Conservation (phyloP, 2,888 invertebrate genomes). For the Camptogramma bilineatum region DNA sequence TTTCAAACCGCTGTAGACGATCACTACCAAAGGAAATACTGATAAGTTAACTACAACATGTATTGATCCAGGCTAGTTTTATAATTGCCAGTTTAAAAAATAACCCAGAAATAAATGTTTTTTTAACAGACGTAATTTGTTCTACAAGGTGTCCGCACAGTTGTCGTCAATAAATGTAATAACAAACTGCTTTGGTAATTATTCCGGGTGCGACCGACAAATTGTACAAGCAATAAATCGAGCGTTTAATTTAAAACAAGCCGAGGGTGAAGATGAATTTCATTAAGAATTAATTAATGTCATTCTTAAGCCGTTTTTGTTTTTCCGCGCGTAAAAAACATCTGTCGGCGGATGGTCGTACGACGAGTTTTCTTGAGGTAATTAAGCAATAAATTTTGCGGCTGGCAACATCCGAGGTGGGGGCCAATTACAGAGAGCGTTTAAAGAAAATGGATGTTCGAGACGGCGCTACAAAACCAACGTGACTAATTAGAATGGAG, state of each 20-base stretch:
- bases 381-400: slow-evolving; percentile 86
- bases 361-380: slow-evolving; percentile 84
- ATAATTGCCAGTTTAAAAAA: slow-evolving; percentile 46
- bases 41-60: slow-evolving; percentile 36
- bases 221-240: slow-evolving; percentile 84
- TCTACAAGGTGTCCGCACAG: slow-evolving; percentile 63
- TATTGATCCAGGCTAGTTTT: background rate
- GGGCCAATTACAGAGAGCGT: slow-evolving; percentile 78
- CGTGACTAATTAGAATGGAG: slow-evolving; percentile 81
- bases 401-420: slow-evolving; percentile 82
- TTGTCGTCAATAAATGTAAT: slow-evolving; percentile 78
- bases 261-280: slow-evolving; percentile 85
- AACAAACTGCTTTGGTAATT: slow-evolving; percentile 72
- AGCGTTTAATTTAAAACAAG: slow-evolving; percentile 81
- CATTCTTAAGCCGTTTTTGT: slow-evolving; percentile 84
- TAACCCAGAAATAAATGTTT: slow-evolving; percentile 34
- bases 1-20: slow-evolving; percentile 77
- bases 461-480: slow-evolving; percentile 62
- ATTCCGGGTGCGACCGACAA: slow-evolving; percentile 74
- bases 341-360: slow-evolving; percentile 73
- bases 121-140: slow-evolving; percentile 53
- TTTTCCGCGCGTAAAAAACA: slow-evolving; percentile 84
- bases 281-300: slow-evolving; percentile 86
- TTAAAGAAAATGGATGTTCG: slow-evolving; percentile 80
- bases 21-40: slow-evolving; percentile 79